These are phyloP conservation scores for Microtus oregoni DNA, from an alignment of 2,113 vertebrate genomes.

Conservation along the genomic window DNA sequence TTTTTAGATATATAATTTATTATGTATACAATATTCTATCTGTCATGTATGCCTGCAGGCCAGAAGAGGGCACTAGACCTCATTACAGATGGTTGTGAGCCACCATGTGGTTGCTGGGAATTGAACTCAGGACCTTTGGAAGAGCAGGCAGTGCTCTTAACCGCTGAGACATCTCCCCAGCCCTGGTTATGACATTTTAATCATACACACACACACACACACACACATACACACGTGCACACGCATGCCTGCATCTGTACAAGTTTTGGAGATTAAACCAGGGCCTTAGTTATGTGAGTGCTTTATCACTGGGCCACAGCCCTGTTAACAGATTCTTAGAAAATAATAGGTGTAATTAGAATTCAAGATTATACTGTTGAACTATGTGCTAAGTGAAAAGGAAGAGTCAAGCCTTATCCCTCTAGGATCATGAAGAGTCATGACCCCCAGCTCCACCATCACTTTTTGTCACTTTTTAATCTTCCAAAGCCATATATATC, in stretches of 20 bases:
- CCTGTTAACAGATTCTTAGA: background rate
- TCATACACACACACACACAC: background rate
- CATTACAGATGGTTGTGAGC: too few relatives aligned
- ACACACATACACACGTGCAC: background rate
- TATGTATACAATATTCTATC: too few relatives aligned
- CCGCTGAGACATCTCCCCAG: too few relatives aligned
- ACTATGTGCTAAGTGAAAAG: conserved; percentile 28
- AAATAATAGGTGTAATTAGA: background rate
- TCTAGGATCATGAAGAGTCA: background rate
- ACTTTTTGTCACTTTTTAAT: background rate
- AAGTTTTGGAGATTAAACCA: background rate
- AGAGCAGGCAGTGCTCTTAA: too few relatives aligned
- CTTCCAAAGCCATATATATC: background rate
- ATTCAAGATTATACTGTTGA: background rate
- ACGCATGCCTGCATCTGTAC: background rate
- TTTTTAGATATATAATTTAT: too few relatives aligned
- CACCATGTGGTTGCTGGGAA: too few relatives aligned
- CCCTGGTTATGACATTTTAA: conserved; percentile 47
- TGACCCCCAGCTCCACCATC: too few relatives aligned
- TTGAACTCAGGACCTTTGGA: too few relatives aligned
- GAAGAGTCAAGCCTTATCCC: background rate
- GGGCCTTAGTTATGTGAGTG: background rate
- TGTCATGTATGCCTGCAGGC: too few relatives aligned
- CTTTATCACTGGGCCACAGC: background rate
- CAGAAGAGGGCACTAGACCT: too few relatives aligned